These are phyloP conservation scores for Bos taurus DNA, from an alignment of 2,113 vertebrate genomes.

Conservation along the genomic window DNA sequence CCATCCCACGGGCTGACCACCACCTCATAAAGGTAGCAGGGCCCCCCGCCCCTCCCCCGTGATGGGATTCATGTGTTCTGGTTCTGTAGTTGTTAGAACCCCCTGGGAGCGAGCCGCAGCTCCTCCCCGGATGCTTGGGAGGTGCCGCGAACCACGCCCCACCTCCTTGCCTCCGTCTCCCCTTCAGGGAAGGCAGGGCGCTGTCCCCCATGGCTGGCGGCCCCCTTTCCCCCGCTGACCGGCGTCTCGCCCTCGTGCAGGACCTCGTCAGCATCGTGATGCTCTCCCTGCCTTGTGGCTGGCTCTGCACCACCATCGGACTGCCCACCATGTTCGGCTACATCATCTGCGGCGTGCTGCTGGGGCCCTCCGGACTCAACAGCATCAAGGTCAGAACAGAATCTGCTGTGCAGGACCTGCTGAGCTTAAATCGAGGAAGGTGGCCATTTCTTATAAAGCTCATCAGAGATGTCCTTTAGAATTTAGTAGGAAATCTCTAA, in stretches of 20 bases:
- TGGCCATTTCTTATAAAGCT: background rate
- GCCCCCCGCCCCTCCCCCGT: rapidly evolving
- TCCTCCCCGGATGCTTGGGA: background rate
- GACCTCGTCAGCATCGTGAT: slow-evolving; percentile 95
- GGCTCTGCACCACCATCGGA: slow-evolving; percentile 90
- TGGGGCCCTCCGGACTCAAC: slow-evolving; percentile 96
- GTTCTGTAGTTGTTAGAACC: background rate
- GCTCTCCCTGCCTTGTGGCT: slow-evolving; percentile 95
- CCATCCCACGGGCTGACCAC: slow-evolving; percentile 94
- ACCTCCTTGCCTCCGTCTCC: background rate
- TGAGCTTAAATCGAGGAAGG: background rate
- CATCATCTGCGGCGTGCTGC: slow-evolving; percentile 93
- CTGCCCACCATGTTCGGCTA: slow-evolving; percentile 98
- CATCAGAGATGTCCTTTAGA: background rate
- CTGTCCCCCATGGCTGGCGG: rapidly evolving
- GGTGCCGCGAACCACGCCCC: rapidly evolving
- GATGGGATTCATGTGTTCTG: rapidly evolving
- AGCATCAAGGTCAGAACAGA: slow-evolving; percentile 90
- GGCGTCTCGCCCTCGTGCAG: slow-evolving; percentile 67
- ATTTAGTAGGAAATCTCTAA: background rate
- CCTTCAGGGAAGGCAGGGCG: background rate
- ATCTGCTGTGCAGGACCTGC: background rate
- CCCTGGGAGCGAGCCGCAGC: background rate
- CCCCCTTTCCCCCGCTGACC: too few relatives aligned
- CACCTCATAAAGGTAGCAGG: slow-evolving; percentile 93